Conservation (phyloP, 2,797 vertebrate genomes). For the Labeo calbasu region DNA sequence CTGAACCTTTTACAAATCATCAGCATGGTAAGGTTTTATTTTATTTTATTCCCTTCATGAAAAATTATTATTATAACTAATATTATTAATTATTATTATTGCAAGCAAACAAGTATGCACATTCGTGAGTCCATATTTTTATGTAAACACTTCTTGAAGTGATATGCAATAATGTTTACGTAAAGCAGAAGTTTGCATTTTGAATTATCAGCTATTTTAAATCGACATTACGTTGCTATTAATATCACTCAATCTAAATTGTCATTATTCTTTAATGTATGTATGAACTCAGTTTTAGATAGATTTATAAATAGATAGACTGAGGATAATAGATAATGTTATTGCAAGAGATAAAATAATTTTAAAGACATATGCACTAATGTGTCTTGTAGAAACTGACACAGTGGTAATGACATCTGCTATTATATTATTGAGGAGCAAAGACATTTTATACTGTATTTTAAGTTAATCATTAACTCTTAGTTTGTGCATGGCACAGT, state of each 20-base stretch:
- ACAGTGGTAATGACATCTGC: background rate
- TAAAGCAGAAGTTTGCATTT: background rate
- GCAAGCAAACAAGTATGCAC: background rate
- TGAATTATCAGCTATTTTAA: background rate
- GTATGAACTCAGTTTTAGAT: background rate
- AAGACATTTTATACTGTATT: background rate
- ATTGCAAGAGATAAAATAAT: background rate
- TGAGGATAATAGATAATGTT: background rate
- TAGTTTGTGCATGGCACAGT: background rate
- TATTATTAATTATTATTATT: too few species aligned
- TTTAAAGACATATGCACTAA: background rate
- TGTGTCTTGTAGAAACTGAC: background rate
- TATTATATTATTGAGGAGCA: background rate
- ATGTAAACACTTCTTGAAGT: background rate
- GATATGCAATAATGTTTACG: background rate
- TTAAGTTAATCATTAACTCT: background rate
- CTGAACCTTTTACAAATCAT: background rate
- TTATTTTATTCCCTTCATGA: background rate
- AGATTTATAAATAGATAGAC: background rate
- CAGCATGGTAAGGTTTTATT: constrained; percentile 2
- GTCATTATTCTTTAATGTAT: background rate
- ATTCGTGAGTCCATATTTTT: background rate
- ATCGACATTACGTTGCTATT: background rate
- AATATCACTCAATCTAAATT: background rate
- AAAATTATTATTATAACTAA: too few species aligned